Base-by-base conservation (phyloP, 2,113 vertebrate genomes). In the Saimiri boliviensis region DNA sequence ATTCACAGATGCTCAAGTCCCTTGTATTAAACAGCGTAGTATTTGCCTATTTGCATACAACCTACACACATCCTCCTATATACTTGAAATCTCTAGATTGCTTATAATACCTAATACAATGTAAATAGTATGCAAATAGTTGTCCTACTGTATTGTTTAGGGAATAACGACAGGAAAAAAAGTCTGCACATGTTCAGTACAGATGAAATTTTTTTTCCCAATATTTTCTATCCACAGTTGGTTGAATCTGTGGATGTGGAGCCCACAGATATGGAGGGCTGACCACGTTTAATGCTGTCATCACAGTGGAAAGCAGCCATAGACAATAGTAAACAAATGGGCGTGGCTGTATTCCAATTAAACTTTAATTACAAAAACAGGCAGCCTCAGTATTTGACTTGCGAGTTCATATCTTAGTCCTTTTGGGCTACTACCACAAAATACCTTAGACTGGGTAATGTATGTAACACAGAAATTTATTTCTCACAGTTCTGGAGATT, bases 291-390 rank as follows among this genome's bases (percentile, higher is more conserved):
- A 20, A 49, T 12, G 27, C 56, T 37, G 19, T 32, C n/a, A 2
- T 17, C 42, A 5, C 23, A 23, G 11, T 63, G 19, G 37, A 68
- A 89, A 92, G 42, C n/a, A 19, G 81, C 11, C 56, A 52, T 12
- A 45, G 56, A 63, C 12, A n/a, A 47, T 3, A n/a, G 70, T 77
- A 25, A 92, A 42, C 52, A 21, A 81, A 63, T 25, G 21, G n/a
- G 23, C 1, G 0, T 68, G 80, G 49, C 30, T 52, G 0, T 81
- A 66, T 52, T 23, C 93, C 82, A 80, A 66, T 94, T 96, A 94
- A 95, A 94, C 80, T 94, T 86, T 76, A 86, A 92, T 87, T 52
- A 74, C 27, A 95, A 84, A 91, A 56, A 40, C 60, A 86, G 17
- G 6, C 16, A 58, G 11, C 37, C n/a, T 71, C 63, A 32, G 60